Percentiles rank a stretch among this genome's conserved stretches.
Evolutionary conservation across 2,888 invertebrate genomes (phyloP).

Genomic region (Phania funesta): DNA sequence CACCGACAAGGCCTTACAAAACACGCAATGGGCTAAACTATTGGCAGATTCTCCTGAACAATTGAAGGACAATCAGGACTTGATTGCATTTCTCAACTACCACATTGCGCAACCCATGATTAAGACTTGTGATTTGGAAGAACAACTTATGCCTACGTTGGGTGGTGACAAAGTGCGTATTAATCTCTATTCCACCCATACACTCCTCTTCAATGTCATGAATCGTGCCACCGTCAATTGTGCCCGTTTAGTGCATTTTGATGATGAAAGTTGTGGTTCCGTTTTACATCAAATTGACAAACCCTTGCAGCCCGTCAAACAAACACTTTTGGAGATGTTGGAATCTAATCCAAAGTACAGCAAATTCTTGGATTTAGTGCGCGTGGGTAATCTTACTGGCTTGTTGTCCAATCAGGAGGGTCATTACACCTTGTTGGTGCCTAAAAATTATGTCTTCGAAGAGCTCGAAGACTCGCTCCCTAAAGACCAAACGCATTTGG

Average conservation of each 20-base stretch:
- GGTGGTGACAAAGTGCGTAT: slow-evolving; percentile 82
- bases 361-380: slow-evolving; percentile 77
- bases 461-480: slow-evolving; percentile 76
- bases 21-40: slow-evolving; percentile 77
- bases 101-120: slow-evolving; percentile 83
- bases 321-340: slow-evolving; percentile 76
- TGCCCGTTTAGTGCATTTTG: slow-evolving; percentile 83
- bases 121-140: slow-evolving; percentile 83
- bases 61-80: slow-evolving; percentile 78
- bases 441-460: slow-evolving; percentile 79
- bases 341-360: slow-evolving; percentile 79
- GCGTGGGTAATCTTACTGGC: slow-evolving; percentile 77
- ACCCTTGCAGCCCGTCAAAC: slow-evolving; percentile 80
- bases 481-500: slow-evolving; percentile 72
- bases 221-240: slow-evolving; percentile 86
- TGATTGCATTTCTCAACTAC: slow-evolving; percentile 83
- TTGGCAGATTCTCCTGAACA: slow-evolving; percentile 77
- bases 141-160: slow-evolving; percentile 81
- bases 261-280: slow-evolving; percentile 85
- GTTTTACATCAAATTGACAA: slow-evolving; percentile 85
- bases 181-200: slow-evolving; percentile 83
- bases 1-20: slow-evolving; percentile 84
- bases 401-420: slow-evolving; percentile 75
- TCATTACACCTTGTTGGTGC: slow-evolving; percentile 78
- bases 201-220: slow-evolving; percentile 82